Percentiles rank a stretch among this genome's conserved stretches.
Conservation (phyloP, 2,113 vertebrate species). For the Phalacrocorax brasilianus region DNA sequence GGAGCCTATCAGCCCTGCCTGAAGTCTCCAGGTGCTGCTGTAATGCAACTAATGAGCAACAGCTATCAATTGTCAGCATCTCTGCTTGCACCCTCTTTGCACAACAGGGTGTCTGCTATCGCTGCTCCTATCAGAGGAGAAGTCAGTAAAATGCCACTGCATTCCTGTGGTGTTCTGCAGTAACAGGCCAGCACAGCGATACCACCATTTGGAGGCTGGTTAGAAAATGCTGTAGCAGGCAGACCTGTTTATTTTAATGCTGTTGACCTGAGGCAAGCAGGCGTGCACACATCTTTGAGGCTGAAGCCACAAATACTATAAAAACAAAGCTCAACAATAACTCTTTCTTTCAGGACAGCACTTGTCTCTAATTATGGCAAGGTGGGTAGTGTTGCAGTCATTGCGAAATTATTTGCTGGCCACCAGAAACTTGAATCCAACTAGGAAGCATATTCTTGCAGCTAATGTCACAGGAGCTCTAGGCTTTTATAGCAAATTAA, state of each 20-base stretch:
- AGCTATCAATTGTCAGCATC: constrained; percentile 23
- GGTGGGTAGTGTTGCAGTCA: constrained; percentile 22
- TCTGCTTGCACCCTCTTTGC: constrained; percentile 42
- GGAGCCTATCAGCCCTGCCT: background rate
- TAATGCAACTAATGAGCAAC: background rate
- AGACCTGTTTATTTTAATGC: constrained; percentile 38
- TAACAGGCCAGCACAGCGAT: background rate
- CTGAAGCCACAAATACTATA: constrained; percentile 27
- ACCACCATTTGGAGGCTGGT: background rate
- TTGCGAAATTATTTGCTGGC: constrained; percentile 27
- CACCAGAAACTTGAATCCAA: background rate
- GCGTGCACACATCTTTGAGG: background rate
- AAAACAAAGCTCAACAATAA: constrained; percentile 32
- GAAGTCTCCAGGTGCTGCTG: constrained; percentile 6
- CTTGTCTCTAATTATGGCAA: constrained; percentile 47
- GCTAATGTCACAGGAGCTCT: constrained; percentile 16
- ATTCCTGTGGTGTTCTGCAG: constrained; percentile 57
- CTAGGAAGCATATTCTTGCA: constrained; percentile 16
- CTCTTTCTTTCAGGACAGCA: constrained; percentile 48
- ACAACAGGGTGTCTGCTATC: constrained; percentile 66
- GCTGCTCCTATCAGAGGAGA: background rate
- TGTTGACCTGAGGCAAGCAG: constrained; percentile 40
- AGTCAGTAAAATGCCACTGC: background rate
- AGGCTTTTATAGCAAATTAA: constrained; percentile 36
- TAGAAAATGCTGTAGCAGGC: background rate